These are phyloP conservation scores for Ypsolopha sequella DNA, from an alignment of 2,888 invertebrate genomes.

Conservation along the genomic window DNA sequence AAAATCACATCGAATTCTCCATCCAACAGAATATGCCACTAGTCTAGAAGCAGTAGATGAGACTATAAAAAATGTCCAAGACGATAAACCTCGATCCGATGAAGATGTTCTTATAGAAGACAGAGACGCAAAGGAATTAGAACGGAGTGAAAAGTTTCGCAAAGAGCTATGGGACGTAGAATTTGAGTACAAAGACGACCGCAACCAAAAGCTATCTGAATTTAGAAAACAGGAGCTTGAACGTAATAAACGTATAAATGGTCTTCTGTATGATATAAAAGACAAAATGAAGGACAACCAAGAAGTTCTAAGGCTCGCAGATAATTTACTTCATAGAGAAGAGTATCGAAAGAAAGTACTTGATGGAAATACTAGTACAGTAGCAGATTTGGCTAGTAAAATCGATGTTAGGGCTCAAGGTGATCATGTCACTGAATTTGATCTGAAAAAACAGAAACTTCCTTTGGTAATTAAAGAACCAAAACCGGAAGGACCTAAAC, in stretches of 20 bases:
- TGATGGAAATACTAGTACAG: conserved; percentile 16
- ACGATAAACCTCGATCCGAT: background rate
- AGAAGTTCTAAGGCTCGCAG: conserved; percentile 47
- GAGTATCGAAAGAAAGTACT: conserved; percentile 28
- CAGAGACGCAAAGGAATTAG: conserved; percentile 5
- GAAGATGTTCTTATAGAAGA: conserved; percentile 8
- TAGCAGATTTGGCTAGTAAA: conserved; percentile 18
- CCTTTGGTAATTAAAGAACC: conserved; percentile 9
- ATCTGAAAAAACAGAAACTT: conserved; percentile 10
- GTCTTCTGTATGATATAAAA: conserved; percentile 48
- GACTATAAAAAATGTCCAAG: conserved; percentile 1
- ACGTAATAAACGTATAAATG: conserved; percentile 40
- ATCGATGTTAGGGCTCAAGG: conserved; percentile 39
- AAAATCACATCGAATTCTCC: conserved; percentile 48
- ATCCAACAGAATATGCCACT: conserved; percentile 20
- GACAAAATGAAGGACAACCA: conserved; percentile 59
- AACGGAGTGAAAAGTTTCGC: conserved; percentile 17
- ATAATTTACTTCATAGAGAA: conserved; percentile 44
- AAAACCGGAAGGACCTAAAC: conserved; percentile 11
- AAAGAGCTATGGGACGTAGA: conserved; percentile 44
- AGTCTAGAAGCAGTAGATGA: conserved; percentile 6
- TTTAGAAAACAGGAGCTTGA: conserved; percentile 31
- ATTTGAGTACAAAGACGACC: conserved; percentile 20
- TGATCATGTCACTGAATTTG: conserved; percentile 21
- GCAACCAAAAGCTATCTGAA: conserved; percentile 24